Evolutionary conservation across 2,797 vertebrate species (phyloP).

Genomic region (Columba guinea): DNA sequence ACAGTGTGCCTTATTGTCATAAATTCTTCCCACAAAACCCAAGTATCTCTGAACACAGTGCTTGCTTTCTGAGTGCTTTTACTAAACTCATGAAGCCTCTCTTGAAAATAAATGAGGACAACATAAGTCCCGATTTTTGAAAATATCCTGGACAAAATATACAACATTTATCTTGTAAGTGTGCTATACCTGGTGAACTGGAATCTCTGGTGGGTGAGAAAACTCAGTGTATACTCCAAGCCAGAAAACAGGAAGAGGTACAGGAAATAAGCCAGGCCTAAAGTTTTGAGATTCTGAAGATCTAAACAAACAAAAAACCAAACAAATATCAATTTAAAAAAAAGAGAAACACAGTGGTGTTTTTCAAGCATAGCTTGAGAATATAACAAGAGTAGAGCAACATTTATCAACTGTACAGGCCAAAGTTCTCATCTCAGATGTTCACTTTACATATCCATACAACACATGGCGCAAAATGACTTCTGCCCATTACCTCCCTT

Average conservation of each 20-base stretch:
- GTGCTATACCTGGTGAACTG: constrained; percentile 89
- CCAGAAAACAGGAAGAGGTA: constrained; percentile 98
- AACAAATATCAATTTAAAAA: not conserved
- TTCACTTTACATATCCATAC: not conserved
- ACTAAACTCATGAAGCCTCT: not conserved
- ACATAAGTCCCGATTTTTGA: not conserved
- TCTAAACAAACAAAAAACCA: constrained; percentile 70
- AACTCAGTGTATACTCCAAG: constrained; percentile 93
- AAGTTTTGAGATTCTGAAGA: constrained; percentile 82
- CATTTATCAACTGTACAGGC: not conserved
- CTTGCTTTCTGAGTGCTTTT: not conserved
- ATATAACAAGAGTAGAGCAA: not conserved
- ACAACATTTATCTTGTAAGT: not conserved
- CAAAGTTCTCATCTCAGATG: not conserved
- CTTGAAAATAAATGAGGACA: not conserved
- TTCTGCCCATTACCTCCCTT: not conserved
- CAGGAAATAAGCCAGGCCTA: constrained; percentile 91
- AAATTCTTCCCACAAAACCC: not conserved
- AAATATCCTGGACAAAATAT: not conserved
- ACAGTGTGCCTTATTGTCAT: not conserved
- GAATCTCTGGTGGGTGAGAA: constrained; percentile 95
- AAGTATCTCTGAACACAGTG: not conserved
- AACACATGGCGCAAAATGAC: not conserved
- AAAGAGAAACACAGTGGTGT: not conserved
- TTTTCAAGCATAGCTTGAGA: not conserved